Conservation (phyloP, 1,140 invertebrate species). For the Listronotus bonariensis region DNA sequence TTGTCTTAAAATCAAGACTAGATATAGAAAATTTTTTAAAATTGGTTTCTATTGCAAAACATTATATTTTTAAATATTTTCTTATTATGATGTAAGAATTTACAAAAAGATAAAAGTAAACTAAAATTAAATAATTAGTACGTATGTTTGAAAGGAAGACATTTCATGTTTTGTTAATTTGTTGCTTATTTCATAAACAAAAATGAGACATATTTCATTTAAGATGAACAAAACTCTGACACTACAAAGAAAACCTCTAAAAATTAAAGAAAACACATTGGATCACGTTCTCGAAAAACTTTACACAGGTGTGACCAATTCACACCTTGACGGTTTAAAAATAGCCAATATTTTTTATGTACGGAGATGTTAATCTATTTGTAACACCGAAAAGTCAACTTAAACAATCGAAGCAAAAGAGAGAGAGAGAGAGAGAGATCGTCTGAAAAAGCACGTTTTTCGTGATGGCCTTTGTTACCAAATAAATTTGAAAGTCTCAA, state of each 20-base stretch:
- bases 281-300: slow-evolving; percentile 17
- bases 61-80: no score
- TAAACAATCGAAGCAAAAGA: slow-evolving; percentile 20
- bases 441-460: slow-evolving; percentile 24
- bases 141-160: no score
- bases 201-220: no score
- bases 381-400: slow-evolving; percentile 27
- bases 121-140: no score
- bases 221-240: no score
- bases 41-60: no score
- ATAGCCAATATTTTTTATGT: slow-evolving; percentile 19
- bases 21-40: no score
- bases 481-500: slow-evolving; percentile 29
- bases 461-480: slow-evolving; percentile 28
- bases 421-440: slow-evolving; percentile 16
- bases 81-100: no score
- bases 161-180: no score
- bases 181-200: no score
- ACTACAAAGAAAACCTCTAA: neutral
- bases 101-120: no score
- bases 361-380: slow-evolving; percentile 28
- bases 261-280: slow-evolving; percentile 13
- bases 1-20: no score
- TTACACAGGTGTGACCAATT: slow-evolving; percentile 32
- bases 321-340: slow-evolving; percentile 19